These are phyloP conservation scores for Hirtodrosophila histrioides DNA, from an alignment of 2,888 invertebrate genomes.

Conservation along the genomic window DNA sequence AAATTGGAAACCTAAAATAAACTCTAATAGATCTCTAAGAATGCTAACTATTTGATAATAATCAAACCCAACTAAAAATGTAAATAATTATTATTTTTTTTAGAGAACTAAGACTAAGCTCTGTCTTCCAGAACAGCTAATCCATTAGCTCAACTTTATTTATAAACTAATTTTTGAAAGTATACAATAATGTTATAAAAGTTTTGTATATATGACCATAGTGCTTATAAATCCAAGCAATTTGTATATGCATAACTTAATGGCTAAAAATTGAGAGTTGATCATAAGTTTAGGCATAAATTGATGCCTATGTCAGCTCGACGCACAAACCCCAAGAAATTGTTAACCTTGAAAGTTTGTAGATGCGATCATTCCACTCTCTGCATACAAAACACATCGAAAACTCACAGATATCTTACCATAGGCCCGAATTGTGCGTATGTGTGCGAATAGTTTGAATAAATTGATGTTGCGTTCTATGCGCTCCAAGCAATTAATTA, in stretches of 20 bases:
- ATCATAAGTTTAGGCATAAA: constrained; percentile 24
- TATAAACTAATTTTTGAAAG: too few species aligned
- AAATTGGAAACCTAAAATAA: too few species aligned
- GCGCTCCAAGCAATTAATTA: constrained; percentile 71
- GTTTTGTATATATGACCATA: neutral
- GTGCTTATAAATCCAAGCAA: constrained; percentile 1
- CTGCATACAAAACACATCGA: constrained; percentile 68
- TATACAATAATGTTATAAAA: too few species aligned
- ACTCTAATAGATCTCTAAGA: too few species aligned
- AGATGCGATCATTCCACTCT: constrained; percentile 81
- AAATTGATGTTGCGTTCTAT: constrained; percentile 65
- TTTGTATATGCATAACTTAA: constrained; percentile 24
- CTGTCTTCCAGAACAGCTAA: too few species aligned
- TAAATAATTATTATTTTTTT: too few species aligned
- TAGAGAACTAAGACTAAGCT: too few species aligned
- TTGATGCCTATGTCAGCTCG: constrained; percentile 27
- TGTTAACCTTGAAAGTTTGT: constrained; percentile 76
- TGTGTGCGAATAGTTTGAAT: constrained; percentile 56
- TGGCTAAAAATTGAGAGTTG: constrained; percentile 45
- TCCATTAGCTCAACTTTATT: too few species aligned
- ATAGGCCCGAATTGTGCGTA: constrained; percentile 38
- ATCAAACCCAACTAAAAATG: too few species aligned
- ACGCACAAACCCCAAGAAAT: constrained; percentile 32
- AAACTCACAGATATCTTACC: neutral
- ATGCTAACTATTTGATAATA: too few species aligned